These are phyloP conservation scores for Papilio protenor DNA, from an alignment of 2,888 invertebrate species.

Conservation along the genomic window DNA sequence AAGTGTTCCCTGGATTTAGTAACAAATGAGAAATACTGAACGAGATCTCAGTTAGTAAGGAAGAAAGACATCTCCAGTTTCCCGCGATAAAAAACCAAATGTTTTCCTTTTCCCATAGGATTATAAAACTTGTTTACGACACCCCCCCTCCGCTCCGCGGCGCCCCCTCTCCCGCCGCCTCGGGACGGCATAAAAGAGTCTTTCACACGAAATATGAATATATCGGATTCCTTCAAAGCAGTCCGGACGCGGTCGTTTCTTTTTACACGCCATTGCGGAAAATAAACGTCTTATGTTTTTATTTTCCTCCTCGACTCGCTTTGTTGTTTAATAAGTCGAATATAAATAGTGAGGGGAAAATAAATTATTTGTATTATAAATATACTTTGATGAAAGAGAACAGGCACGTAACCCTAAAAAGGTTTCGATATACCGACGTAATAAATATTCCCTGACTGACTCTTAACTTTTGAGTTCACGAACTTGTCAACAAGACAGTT, in stretches of 20 bases:
- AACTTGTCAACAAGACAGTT: neutral
- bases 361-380: slow-evolving; percentile 10
- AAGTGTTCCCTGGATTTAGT: neutral
- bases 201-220: slow-evolving; percentile 46
- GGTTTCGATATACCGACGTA: neutral
- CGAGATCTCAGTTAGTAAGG: neutral
- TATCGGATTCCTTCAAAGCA: slow-evolving; percentile 49
- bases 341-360: slow-evolving; percentile 15
- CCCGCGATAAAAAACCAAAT: slow-evolving; percentile 47
- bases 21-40: neutral
- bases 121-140: slow-evolving; percentile 58
- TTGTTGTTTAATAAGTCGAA: slow-evolving; percentile 37
- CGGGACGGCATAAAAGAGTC: slow-evolving; percentile 45
- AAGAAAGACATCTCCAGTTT: slow-evolving; percentile 23
- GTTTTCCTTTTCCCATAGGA: slow-evolving; percentile 48
- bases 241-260: slow-evolving; percentile 39
- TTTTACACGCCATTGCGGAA: slow-evolving; percentile 49
- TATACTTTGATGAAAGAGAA: slow-evolving; percentile 11
- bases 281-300: slow-evolving; percentile 47
- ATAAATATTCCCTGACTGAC: neutral
- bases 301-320: slow-evolving; percentile 41
- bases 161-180: slow-evolving; percentile 20
- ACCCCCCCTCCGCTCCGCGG: slow-evolving; percentile 36
- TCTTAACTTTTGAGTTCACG: neutral
- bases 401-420: neutral